phyloP scores from a whole-genome alignment of 2,888 invertebrate species.

The Myathropa florea region DNA sequence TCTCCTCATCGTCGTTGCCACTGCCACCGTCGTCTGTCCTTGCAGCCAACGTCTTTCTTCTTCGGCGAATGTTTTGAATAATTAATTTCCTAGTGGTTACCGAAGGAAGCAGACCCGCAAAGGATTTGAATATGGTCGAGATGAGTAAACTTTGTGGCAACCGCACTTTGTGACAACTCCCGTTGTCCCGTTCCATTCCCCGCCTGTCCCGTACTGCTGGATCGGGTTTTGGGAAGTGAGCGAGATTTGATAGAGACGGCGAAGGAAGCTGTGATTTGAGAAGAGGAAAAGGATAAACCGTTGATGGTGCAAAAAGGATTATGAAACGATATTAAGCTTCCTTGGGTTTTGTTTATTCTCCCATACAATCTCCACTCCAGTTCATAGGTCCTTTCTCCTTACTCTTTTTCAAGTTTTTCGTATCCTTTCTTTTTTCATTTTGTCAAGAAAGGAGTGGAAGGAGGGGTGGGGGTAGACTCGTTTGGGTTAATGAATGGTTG shows the following conservation, averaged over 20 bases:
- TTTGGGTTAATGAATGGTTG: background rate
- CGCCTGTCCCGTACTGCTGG: background rate
- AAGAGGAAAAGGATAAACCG: constrained; percentile 23
- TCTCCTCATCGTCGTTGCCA: background rate
- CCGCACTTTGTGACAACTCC: constrained; percentile 6
- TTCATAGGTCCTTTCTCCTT: background rate
- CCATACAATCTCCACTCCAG: background rate
- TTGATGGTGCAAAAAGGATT: constrained; percentile 44
- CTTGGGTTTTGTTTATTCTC: constrained; percentile 31
- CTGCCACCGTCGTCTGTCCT: too few relatives aligned
- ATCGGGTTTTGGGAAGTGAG: background rate
- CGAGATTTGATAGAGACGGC: constrained; percentile 8
- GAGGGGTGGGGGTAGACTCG: background rate
- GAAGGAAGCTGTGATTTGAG: constrained; percentile 1
- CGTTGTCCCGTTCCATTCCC: background rate
- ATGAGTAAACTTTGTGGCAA: constrained; percentile 32
- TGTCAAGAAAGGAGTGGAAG: background rate
- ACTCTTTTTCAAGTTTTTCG: background rate
- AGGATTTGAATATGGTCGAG: constrained; percentile 44
- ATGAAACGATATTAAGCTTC: constrained; percentile 38
- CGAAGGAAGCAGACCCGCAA: background rate
- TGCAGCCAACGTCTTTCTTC: background rate
- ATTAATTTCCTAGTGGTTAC: constrained; percentile 35
- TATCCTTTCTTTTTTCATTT: too few relatives aligned
- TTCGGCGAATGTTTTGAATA: constrained; percentile 35